Evolutionary conservation across 2,113 vertebrate species (phyloP).

Genomic region (Cygnus buccinator): DNA sequence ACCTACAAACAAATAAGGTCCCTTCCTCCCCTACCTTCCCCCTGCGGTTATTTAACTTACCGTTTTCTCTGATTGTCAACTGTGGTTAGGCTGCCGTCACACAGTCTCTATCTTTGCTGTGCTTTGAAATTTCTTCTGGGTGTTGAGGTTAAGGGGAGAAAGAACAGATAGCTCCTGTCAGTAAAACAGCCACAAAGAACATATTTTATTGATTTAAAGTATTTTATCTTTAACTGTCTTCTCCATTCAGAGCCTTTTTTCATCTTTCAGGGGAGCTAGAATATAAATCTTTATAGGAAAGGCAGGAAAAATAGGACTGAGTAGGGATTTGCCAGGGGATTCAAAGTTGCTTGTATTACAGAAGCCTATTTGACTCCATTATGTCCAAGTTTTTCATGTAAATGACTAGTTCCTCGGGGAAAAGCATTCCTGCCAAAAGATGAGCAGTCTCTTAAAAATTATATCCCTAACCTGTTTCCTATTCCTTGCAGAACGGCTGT

Average conservation of each 20-base stretch:
- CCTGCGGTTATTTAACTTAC: not conserved
- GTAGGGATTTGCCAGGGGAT: not conserved
- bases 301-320: not conserved
- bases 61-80: constrained; percentile 43
- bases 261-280: not conserved
- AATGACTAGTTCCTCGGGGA: constrained; percentile 25
- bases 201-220: constrained; percentile 60
- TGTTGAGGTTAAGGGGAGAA: constrained; percentile 43
- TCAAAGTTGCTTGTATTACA: not conserved
- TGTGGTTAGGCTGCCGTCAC: constrained; percentile 27
- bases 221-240: constrained; percentile 55
- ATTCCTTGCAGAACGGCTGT: constrained; percentile 47
- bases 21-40: not conserved
- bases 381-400: constrained; percentile 38
- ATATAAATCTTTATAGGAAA: not conserved
- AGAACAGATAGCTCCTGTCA: constrained; percentile 60
- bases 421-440: constrained; percentile 51
- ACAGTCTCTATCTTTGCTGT: constrained; percentile 27
- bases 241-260: not conserved
- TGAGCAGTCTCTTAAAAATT: constrained; percentile 70
- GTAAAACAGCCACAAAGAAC: constrained; percentile 44
- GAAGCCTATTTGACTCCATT: constrained; percentile 29
- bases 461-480: constrained; percentile 56
- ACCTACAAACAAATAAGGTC: not conserved
- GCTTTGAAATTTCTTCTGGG: constrained; percentile 42